Percentiles rank a stretch among this genome's conserved stretches.
Conservation (phyloP, 2,888 invertebrate species). For the Rotaria magnacalcarata region DNA sequence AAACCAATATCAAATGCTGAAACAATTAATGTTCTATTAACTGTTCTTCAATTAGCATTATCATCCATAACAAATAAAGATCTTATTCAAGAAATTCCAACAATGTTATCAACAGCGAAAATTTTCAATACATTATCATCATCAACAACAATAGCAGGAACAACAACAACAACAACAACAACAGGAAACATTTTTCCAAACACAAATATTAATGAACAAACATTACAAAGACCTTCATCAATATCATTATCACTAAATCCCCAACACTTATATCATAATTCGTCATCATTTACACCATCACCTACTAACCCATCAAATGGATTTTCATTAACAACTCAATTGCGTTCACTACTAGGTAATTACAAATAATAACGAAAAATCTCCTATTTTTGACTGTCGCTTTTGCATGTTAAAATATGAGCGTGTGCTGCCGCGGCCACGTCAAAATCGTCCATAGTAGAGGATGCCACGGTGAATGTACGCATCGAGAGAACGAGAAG, state of each 20-base stretch:
- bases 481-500: not conserved
- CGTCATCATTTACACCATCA: not conserved
- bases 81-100: constrained; percentile 42
- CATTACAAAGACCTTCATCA: not conserved
- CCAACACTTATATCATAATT: not conserved
- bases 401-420: not conserved
- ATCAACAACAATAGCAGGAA: not conserved
- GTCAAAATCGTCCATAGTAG: constrained; percentile 18
- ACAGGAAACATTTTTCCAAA: not conserved
- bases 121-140: not conserved
- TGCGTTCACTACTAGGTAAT: not conserved
- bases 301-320: not conserved
- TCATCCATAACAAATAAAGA: constrained; percentile 3
- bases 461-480: not conserved
- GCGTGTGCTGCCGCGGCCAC: constrained; percentile 8
- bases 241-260: not conserved
- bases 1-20: not conserved
- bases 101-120: constrained; percentile 25
- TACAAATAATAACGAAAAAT: not conserved
- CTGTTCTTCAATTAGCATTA: not conserved
- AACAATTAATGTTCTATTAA: constrained; percentile 38
- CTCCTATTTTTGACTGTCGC: not conserved
- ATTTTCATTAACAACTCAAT: not conserved
- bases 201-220: not conserved
- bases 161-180: not conserved